These are phyloP conservation scores for Serripes groenlandicus DNA, from an alignment of 2,888 invertebrate genomes.

Conservation along the genomic window DNA sequence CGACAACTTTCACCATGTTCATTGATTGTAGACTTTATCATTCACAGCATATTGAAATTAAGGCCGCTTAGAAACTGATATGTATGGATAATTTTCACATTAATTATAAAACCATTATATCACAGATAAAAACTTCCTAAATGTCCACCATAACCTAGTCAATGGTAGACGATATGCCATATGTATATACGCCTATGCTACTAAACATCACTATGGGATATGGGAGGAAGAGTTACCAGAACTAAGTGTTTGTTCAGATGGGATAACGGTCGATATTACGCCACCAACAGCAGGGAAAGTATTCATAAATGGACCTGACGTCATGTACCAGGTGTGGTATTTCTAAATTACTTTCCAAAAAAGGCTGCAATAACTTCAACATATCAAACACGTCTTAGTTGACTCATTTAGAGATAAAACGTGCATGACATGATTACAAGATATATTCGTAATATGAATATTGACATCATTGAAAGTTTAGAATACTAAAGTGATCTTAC, in stretches of 20 bases:
- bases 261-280: slow-evolving; percentile 71
- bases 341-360: not conserved
- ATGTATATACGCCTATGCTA: slow-evolving; percentile 64
- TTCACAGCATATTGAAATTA: no score
- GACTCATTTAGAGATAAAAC: no score
- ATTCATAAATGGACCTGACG: slow-evolving; percentile 8
- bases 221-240: slow-evolving; percentile 64
- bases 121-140: slow-evolving; percentile 41
- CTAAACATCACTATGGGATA: slow-evolving; percentile 53
- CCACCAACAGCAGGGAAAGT: slow-evolving; percentile 64
- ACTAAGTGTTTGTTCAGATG: slow-evolving; percentile 70
- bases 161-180: slow-evolving; percentile 66
- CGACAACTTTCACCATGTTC: no score
- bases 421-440: no score
- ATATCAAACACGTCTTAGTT: not conserved
- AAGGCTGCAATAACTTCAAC: not conserved
- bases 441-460: no score
- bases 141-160: slow-evolving; percentile 34
- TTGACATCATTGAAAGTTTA: no score
- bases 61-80: no score
- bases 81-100: no score
- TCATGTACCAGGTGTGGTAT: not conserved
- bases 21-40: no score
- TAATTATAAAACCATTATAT: not conserved
- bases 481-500: no score